phyloP scores from a whole-genome alignment of 1,140 invertebrate genomes.

The Reticulitermes speratus region DNA sequence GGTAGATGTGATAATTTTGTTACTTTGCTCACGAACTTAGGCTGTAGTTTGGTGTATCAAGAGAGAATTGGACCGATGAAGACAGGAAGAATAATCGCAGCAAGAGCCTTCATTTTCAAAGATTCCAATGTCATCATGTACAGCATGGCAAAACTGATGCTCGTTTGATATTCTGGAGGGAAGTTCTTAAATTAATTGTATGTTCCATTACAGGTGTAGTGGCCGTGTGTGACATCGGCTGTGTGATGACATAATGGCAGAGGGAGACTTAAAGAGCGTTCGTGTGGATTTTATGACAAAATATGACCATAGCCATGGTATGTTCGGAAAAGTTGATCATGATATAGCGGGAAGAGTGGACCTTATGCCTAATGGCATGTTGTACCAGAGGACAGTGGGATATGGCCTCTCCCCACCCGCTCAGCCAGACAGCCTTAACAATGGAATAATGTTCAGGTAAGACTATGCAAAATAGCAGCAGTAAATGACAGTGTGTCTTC shows the following conservation, averaged over 20 bases:
- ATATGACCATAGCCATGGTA: not conserved
- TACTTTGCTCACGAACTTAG: too few relatives aligned
- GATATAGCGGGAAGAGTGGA: not conserved
- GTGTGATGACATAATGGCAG: not conserved
- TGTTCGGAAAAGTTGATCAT: not conserved
- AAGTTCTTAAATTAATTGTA: too few relatives aligned
- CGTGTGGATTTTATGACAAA: not conserved
- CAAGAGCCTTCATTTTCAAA: too few relatives aligned
- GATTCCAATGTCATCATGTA: too few relatives aligned
- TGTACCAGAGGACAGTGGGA: not conserved
- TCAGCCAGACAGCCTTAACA: slow-evolving; percentile 17
- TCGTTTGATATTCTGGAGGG: too few relatives aligned
- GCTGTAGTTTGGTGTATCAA: too few relatives aligned
- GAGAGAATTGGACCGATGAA: too few relatives aligned
- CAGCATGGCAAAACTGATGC: too few relatives aligned
- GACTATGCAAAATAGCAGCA: not conserved
- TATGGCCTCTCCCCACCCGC: not conserved
- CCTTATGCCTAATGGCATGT: not conserved
- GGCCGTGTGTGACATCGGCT: not conserved
- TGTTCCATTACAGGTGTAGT: not conserved
- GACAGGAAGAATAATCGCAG: too few relatives aligned
- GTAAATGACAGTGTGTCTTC: too few relatives aligned
- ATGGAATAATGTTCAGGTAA: slow-evolving; percentile 27
- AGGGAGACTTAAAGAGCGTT: not conserved
- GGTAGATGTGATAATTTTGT: too few relatives aligned